Conservation (phyloP, 2,113 vertebrate species). For the Callocephalon fimbriatum region DNA sequence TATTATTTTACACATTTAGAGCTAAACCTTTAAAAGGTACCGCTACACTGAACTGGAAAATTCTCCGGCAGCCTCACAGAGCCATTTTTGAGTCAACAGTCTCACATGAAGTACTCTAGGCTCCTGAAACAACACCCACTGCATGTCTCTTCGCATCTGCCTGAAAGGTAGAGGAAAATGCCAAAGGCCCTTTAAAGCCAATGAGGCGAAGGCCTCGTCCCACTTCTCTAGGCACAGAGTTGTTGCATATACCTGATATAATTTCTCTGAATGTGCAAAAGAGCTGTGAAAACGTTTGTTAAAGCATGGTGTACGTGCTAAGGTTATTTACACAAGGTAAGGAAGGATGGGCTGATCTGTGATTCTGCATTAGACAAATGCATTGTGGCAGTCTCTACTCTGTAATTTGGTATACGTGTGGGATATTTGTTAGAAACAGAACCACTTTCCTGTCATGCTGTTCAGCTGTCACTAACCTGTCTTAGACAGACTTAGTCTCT, state of each 20-base stretch:
- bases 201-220: background rate
- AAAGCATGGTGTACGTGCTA: background rate
- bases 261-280: background rate
- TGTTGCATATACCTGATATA: background rate
- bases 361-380: background rate
- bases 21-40: background rate
- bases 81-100: background rate
- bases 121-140: background rate
- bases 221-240: background rate
- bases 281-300: background rate
- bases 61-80: background rate
- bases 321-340: background rate
- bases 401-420: background rate
- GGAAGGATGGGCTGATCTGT: background rate
- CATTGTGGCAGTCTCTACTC: background rate
- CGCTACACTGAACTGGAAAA: background rate
- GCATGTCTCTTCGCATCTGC: fast-evolving
- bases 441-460: fast-evolving
- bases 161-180: background rate
- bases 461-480: background rate
- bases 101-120: background rate
- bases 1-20: background rate
- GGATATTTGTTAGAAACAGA: background rate
- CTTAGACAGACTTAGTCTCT: too few species aligned
- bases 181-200: background rate